Evolutionary conservation across 2,113 vertebrate species (phyloP).

Genomic region (Turdus rufiventris): DNA sequence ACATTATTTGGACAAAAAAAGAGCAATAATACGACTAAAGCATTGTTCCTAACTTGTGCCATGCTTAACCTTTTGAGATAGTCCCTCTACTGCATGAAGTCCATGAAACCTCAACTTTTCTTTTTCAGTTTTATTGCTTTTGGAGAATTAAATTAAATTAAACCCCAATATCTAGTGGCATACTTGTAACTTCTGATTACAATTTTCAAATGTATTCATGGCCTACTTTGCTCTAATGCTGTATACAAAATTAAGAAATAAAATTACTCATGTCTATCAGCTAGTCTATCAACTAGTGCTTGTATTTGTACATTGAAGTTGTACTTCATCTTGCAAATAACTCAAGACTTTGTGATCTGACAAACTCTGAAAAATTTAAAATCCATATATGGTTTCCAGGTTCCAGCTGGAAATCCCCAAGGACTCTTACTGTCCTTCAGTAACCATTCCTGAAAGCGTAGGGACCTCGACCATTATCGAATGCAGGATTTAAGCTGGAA

Average conservation of each 20-base stretch:
- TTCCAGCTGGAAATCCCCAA: neutral
- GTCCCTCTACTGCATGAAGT: neutral
- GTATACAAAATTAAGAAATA: neutral
- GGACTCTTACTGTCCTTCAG: neutral
- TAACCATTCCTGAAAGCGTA: neutral
- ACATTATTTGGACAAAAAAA: neutral
- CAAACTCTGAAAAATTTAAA: neutral
- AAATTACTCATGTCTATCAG: no score
- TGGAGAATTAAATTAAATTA: neutral
- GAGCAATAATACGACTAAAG: neutral
- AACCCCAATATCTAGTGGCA: neutral
- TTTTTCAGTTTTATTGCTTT: neutral
- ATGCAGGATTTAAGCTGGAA: neutral
- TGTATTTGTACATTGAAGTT: neutral
- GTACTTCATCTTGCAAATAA: neutral
- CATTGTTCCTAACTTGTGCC: neutral
- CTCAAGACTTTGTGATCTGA: neutral
- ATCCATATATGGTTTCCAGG: neutral
- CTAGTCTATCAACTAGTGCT: neutral
- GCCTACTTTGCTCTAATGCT: neutral
- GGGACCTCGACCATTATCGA: neutral
- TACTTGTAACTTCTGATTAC: neutral
- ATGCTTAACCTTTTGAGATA: neutral
- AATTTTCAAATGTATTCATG: neutral
- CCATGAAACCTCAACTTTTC: neutral